Evolutionary conservation across 2,113 vertebrate genomes (phyloP), one percentile per base, ranked within the genome.

Genomic region (Perognathus longimembris): DNA sequence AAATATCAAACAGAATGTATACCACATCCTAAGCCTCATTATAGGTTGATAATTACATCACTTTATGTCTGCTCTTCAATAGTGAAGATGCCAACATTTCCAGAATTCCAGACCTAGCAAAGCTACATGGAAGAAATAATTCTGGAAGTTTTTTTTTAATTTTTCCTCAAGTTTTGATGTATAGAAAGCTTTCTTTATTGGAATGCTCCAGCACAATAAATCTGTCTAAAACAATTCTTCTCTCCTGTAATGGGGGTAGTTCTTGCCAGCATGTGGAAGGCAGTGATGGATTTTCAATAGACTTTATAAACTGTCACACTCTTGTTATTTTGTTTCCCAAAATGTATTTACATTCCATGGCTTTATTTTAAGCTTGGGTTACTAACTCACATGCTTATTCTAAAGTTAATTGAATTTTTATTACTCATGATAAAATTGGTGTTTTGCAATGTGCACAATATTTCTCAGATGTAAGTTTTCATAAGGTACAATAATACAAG

Each of bases 331-430:
- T 91, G 69, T 85, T 95, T 97, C 87, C 92, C 63, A 92, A 95
- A 94, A 96, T 96, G 92, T 91, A 91, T 96, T 95, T 95, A 92
- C 81, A 89, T 92, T 94, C 77, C 59, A n/a, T 34, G 69, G 54
- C 50, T 96, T 95, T 87, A 92, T 92, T 92, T 96, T 93, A 95
- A 96, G 84, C 89, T 91, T 92, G 87, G 91, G 91, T 93, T 95
- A 92, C 89, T 95, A 94, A 92, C 94, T 94, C 74, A 45, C 94
- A 93, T 75, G 80, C 94, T 96, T 96, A 94, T 94, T 95, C 89
- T 85, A 66, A 89, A 94, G 80, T 92, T 97, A 97, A 96, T 96
- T 97, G 96, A 97, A 96, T 97, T 96, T 96, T 96, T 94, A 96
- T 96, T 93, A 94, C 95, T 93, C 70, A 73, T 87, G 91, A 95